phyloP scores from a whole-genome alignment of 1,140 invertebrate genomes.

The Zaprionus lachaisei region DNA sequence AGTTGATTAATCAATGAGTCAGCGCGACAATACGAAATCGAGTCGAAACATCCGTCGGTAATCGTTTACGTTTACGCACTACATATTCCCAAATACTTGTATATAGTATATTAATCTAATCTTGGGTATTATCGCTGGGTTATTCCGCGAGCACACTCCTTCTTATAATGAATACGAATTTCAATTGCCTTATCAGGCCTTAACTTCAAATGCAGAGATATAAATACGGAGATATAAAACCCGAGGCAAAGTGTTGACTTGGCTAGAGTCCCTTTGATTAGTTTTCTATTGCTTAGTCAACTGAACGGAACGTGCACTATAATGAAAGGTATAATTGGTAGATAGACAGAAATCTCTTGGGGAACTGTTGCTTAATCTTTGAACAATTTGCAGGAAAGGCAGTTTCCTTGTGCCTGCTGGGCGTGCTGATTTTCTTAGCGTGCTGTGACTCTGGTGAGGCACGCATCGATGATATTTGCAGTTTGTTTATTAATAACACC shows the following conservation, averaged over 20 bases:
- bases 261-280: not conserved
- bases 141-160: conserved; percentile 19
- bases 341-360: not conserved
- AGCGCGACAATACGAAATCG: not conserved
- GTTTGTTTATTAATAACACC: conserved; percentile 56
- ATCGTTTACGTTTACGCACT: not conserved
- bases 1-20: conserved; percentile 25
- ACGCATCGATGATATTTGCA: conserved; percentile 60
- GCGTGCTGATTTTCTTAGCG: conserved; percentile 17
- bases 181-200: conserved; percentile 30
- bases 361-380: not conserved
- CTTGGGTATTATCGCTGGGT: conserved; percentile 10
- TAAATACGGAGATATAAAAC: not conserved
- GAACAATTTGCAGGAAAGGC: not conserved
- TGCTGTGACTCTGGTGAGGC: not conserved
- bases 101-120: conserved; percentile 34
- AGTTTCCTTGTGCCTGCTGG: not conserved
- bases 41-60: conserved; percentile 18
- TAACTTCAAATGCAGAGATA: conserved; percentile 8
- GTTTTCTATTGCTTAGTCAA: conserved; percentile 10
- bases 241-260: conserved; percentile 3
- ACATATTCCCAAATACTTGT: not conserved
- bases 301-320: conserved; percentile 20
- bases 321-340: conserved; percentile 26
- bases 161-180: conserved; percentile 20